Percentiles rank a stretch among this genome's conserved stretches.
phyloP scores from a whole-genome alignment of 2,888 invertebrate species.

The Therioaphis trifolii region DNA sequence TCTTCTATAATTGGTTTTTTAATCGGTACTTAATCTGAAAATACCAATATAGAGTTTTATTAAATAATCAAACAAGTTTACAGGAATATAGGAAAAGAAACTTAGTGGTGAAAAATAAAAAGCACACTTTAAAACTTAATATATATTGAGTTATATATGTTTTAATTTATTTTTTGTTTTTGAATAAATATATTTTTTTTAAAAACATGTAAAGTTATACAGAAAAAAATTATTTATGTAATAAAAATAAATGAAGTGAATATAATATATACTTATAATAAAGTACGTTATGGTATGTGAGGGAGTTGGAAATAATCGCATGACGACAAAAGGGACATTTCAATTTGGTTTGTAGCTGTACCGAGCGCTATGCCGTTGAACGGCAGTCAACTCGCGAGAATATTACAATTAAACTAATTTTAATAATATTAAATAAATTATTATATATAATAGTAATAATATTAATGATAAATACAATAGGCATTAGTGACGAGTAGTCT shows the following conservation, averaged over 20 bases:
- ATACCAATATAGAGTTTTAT: no score
- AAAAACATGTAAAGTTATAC: slow-evolving; percentile 12
- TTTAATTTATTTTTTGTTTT: slow-evolving; percentile 44
- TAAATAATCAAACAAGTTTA: no score
- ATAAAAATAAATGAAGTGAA: slow-evolving; percentile 45
- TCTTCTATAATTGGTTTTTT: no score
- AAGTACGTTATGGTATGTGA: slow-evolving; percentile 16
- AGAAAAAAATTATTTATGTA: slow-evolving; percentile 16
- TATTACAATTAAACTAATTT: slow-evolving; percentile 42
- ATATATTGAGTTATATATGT: neutral
- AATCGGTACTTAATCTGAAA: no score
- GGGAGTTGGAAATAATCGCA: neutral
- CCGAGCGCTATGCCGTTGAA: slow-evolving; percentile 32
- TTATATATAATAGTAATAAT: slow-evolving; percentile 6
- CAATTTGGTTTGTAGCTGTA: slow-evolving; percentile 61
- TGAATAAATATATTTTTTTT: slow-evolving; percentile 44
- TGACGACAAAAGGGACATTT: slow-evolving; percentile 31
- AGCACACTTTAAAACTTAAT: neutral
- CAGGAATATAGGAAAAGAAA: no score
- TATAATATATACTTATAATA: slow-evolving; percentile 42
- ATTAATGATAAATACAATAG: slow-evolving; percentile 1
- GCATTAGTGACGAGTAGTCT: neutral
- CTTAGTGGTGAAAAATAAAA: neutral
- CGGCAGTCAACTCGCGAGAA: no score
- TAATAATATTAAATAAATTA: slow-evolving; percentile 34